phyloP scores from a whole-genome alignment of 1,140 invertebrate species.

The Ectropis grisescens region DNA sequence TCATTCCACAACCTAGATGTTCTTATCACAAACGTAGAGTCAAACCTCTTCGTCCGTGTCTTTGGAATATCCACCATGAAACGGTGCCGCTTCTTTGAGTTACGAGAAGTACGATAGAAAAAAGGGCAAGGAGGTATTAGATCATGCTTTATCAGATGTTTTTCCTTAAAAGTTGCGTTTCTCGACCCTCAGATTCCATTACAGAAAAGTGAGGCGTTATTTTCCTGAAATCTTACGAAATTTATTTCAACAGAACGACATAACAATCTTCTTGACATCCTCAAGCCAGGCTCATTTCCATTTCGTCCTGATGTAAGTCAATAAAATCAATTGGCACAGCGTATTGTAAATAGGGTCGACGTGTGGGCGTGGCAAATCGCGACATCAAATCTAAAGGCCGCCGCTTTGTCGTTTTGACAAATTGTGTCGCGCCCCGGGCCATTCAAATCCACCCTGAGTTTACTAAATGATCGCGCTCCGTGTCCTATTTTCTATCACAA shows the following conservation, averaged over 20 bases:
- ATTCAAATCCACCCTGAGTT: slow-evolving; percentile 1
- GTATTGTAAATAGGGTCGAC: background rate
- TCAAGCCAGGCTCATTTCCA: background rate
- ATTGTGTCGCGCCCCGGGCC: slow-evolving; percentile 11
- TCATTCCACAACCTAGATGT: too few relatives aligned
- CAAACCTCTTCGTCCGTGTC: too few relatives aligned
- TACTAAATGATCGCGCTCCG: background rate
- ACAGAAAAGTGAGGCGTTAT: background rate
- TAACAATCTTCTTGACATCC: too few relatives aligned
- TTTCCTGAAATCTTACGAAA: background rate
- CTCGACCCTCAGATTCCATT: background rate
- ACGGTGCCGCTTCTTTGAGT: too few relatives aligned
- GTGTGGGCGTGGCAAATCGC: slow-evolving; percentile 4
- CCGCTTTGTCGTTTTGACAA: slow-evolving; percentile 8
- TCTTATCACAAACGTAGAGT: too few relatives aligned
- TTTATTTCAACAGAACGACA: too few relatives aligned
- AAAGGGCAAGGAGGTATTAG: too few relatives aligned
- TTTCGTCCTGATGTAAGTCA: too few relatives aligned
- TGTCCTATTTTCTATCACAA: slow-evolving; percentile 2
- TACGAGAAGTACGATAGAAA: too few relatives aligned
- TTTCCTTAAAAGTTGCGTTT: background rate
- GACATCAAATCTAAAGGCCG: background rate
- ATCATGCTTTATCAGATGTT: too few relatives aligned
- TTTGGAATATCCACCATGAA: too few relatives aligned
- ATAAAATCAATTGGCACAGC: background rate